Conservation (phyloP, 2,113 vertebrate genomes). For the Leuciscus idus region DNA sequence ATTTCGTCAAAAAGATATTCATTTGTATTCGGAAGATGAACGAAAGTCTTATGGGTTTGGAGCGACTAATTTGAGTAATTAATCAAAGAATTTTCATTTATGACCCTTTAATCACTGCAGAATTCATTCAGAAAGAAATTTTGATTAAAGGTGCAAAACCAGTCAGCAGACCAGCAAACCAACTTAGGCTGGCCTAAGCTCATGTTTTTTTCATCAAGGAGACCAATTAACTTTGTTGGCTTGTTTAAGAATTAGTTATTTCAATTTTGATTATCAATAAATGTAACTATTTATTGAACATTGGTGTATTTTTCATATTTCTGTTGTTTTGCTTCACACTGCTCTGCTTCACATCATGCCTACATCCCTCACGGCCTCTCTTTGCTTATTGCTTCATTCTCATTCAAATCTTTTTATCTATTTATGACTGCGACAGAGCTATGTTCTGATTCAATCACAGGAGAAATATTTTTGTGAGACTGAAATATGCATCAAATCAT, state of each 20-base stretch:
- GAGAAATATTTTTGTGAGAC: constrained; percentile 20
- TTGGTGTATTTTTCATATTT: neutral
- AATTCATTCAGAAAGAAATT: neutral
- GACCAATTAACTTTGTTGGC: neutral
- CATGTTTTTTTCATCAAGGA: neutral
- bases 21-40: no score
- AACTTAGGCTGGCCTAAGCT: neutral
- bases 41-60: no score
- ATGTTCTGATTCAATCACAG: neutral
- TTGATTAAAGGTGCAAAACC: neutral
- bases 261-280: neutral
- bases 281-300: neutral
- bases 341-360: neutral
- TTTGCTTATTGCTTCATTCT: constrained; percentile 17
- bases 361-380: neutral
- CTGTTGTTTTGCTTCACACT: neutral
- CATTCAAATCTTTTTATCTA: constrained; percentile 21
- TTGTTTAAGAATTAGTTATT: neutral
- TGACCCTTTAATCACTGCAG: neutral
- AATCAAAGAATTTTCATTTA: no score
- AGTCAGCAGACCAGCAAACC: neutral
- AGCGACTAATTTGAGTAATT: no score
- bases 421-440: constrained; percentile 25
- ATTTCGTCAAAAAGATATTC: no score
- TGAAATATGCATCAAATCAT: constrained; percentile 24